Evolutionary conservation across 2,797 vertebrate genomes (phyloP), one percentile per base, ranked within the genome.

Genomic region (Argentina silus): DNA sequence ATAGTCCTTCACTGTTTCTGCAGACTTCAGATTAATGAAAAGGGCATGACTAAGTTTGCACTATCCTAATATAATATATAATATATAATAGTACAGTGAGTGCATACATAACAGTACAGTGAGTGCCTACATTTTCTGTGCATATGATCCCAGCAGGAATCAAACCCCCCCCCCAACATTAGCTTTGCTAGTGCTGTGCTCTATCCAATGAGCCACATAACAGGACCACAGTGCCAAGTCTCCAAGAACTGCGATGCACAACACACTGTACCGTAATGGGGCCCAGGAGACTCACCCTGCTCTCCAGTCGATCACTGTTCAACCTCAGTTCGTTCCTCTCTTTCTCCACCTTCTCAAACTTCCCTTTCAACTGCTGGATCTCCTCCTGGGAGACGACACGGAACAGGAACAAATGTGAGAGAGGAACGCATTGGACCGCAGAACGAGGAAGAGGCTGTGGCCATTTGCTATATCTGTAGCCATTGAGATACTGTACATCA

Each of bases 281-380:
- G n/a, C 36, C 67, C 2, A 64, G 55, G 74, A 19, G 66, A 86
- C 90, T 66, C 90, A 99, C 98, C 93, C 95, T 96, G 93, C 93
- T 96, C 87, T 99, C 98, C 87, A 98, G 88, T 74, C 96, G 96
- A 93, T 98, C 96, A 0, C 92, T 95, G 93, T 93, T 97, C 85
- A 98, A 93, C 55, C 97, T 93, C 73, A 98, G 93, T 86, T 98
- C 97, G 44, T 96, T 98, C 51, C 97, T 91, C 83, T 99, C 98
- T 78, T 97, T 99, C 90, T 99, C 98, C 86, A 95, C 95, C 90
- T 92, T 97, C 87, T 99, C 98, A 0, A 99, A 87, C 80, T 96
- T 97, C 74, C 88, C 81, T 78, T 95, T 96, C 73, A 98, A 93
- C 84, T 95, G 96, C 84, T 97, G 96, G 88, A 99, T 96, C 91